phyloP scores from a whole-genome alignment of 2,888 invertebrate species.

The Plutella xylostella region DNA sequence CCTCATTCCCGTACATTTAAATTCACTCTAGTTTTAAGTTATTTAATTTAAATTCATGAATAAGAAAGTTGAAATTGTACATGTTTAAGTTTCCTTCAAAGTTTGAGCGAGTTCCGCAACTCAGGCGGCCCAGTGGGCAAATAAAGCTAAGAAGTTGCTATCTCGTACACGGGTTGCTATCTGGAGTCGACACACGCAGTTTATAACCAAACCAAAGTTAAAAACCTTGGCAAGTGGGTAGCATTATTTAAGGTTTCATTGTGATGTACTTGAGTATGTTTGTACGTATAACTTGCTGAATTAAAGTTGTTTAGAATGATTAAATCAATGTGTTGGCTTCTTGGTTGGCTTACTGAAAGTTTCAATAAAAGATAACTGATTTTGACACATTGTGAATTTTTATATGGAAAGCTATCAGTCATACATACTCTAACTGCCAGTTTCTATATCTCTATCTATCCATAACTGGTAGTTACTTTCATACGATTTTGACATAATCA shows the following conservation, averaged over 20 bases:
- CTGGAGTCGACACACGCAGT: not conserved
- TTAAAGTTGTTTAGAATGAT: too few species aligned
- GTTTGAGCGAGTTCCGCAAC: constrained; percentile 22
- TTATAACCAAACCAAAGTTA: not conserved
- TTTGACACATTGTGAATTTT: too few species aligned
- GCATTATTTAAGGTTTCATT: not conserved
- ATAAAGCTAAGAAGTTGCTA: not conserved
- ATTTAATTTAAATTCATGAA: constrained; percentile 22
- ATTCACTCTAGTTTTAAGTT: constrained; percentile 1
- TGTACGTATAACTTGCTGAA: too few species aligned
- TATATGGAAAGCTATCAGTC: too few species aligned
- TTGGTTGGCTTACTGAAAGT: not conserved
- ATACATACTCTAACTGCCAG: too few species aligned
- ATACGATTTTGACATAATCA: too few species aligned
- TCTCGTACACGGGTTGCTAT: not conserved
- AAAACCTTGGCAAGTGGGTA: not conserved
- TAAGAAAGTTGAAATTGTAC: constrained; percentile 30
- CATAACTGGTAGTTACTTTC: too few species aligned
- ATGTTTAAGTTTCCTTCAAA: constrained; percentile 26
- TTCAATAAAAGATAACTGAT: not conserved
- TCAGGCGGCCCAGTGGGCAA: not conserved
- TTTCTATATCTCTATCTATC: too few species aligned
- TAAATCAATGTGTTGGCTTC: too few species aligned
- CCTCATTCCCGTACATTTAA: too few species aligned
- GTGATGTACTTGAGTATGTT: not conserved